A percentile compares a stretch with the other conserved stretches of the same genome.
These are phyloP conservation scores for Phocides pigmalion DNA, from an alignment of 1,140 invertebrate genomes.

Conservation along the genomic window DNA sequence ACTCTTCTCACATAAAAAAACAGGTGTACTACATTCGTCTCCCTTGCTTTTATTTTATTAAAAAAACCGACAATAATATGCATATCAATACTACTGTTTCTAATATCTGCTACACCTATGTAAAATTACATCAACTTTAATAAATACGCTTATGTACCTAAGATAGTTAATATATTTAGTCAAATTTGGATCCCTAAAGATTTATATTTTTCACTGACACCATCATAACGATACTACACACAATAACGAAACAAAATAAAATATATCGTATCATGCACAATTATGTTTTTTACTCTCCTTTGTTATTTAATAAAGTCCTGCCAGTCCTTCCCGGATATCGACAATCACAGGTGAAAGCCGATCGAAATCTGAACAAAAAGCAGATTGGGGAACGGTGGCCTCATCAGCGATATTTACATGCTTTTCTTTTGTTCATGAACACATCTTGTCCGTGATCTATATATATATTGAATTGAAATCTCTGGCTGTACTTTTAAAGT, in stretches of 20 bases:
- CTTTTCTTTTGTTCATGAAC: conserved; percentile 32
- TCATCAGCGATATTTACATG: conserved; percentile 49
- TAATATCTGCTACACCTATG: too few relatives aligned
- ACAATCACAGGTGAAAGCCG: conserved; percentile 68
- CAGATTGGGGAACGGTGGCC: conserved; percentile 38
- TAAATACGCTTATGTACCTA: too few relatives aligned
- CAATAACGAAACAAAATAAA: conserved; percentile 52
- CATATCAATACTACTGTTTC: too few relatives aligned
- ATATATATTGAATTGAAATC: too few relatives aligned
- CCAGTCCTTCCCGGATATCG: conserved; percentile 77
- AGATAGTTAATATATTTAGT: not conserved
- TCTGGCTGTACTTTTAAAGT: too few relatives aligned
- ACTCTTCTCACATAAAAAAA: too few relatives aligned
- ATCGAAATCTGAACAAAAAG: conserved; percentile 48
- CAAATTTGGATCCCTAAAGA: conserved; percentile 33
- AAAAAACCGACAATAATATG: too few relatives aligned
- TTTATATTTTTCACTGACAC: conserved; percentile 44
- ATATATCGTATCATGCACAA: conserved; percentile 68
- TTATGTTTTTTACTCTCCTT: conserved; percentile 71
- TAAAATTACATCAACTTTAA: too few relatives aligned
- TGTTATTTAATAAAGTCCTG: conserved; percentile 62
- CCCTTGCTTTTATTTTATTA: too few relatives aligned
- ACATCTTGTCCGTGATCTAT: not conserved
- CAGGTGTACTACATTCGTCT: too few relatives aligned
- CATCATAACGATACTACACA: conserved; percentile 42